phyloP scores from a whole-genome alignment of 1,140 invertebrate species.

The Onthophagus taurus region DNA sequence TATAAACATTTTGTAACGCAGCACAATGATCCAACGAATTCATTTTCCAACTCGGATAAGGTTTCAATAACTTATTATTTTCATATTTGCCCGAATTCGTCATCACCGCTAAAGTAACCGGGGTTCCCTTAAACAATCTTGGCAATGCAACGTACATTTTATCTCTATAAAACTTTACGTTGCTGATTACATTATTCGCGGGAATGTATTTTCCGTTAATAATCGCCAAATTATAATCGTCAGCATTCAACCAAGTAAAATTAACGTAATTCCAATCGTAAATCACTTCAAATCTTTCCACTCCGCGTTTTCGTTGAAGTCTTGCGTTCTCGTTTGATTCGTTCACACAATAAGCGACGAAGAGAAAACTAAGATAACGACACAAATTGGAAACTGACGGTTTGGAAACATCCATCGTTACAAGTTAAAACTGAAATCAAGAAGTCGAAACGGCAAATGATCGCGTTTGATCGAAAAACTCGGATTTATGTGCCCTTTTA shows the following conservation, averaged over 20 bases:
- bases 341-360: constrained; percentile 17
- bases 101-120: constrained; percentile 34
- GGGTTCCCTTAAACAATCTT: constrained; percentile 33
- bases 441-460: too few species aligned
- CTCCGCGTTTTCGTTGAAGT: constrained; percentile 2
- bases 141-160: constrained; percentile 37
- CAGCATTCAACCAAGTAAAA: constrained; percentile 33
- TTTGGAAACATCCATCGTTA: too few species aligned
- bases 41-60: constrained; percentile 22
- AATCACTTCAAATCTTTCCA: constrained; percentile 19
- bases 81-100: constrained; percentile 9
- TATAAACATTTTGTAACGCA: constrained; percentile 42
- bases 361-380: constrained; percentile 20
- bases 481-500: too few species aligned
- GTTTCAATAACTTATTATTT: constrained; percentile 20
- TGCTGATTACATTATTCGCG: constrained; percentile 35
- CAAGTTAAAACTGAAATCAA: too few species aligned
- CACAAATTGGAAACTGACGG: constrained; percentile 12
- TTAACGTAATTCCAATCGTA: constrained; percentile 38
- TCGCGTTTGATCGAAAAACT: too few species aligned
- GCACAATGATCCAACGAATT: constrained; percentile 17
- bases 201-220: constrained; percentile 28
- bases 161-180: constrained; percentile 37
- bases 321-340: not conserved
- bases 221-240: constrained; percentile 26